phyloP scores from a whole-genome alignment of 1,140 invertebrate genomes.

The Orussus abietinus region DNA sequence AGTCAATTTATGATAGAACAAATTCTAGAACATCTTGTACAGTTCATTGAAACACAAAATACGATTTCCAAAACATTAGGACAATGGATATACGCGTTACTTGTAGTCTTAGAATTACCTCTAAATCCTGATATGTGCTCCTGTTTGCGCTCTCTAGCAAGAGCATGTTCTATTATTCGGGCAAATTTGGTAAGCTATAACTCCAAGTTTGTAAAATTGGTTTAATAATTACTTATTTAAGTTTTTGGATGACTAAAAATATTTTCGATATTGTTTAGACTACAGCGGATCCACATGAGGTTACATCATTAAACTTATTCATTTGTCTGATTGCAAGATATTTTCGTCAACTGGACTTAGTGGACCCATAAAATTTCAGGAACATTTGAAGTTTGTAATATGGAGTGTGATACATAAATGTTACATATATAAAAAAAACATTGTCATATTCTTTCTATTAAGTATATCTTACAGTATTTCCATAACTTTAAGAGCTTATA shows the following conservation, averaged over 20 bases:
- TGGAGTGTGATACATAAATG: no score
- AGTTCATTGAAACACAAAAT: conserved; percentile 47
- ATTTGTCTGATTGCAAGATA: conserved; percentile 61
- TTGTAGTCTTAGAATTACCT: conserved; percentile 58
- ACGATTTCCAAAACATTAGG: conserved; percentile 40
- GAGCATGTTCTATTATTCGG: conserved; percentile 53
- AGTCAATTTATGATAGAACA: conserved; percentile 52
- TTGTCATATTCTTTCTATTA: no score
- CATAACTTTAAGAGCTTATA: background rate
- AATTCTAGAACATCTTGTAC: conserved; percentile 55
- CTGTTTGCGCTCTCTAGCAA: conserved; percentile 54
- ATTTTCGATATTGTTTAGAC: conserved; percentile 42
- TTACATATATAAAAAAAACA: no score
- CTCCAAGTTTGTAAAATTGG: no score
- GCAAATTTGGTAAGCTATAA: conserved; percentile 55
- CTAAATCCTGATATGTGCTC: conserved; percentile 59
- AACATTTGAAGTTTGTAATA: background rate
- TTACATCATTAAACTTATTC: conserved; percentile 57
- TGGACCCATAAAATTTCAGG: conserved; percentile 36
- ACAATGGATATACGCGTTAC: conserved; percentile 59
- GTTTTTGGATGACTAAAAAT: no score
- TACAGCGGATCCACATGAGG: conserved; percentile 39
- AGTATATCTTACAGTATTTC: no score
- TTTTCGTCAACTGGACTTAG: conserved; percentile 61
- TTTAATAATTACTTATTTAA: no score